phyloP scores from a whole-genome alignment of 2,888 invertebrate genomes.

The Phortica magna region DNA sequence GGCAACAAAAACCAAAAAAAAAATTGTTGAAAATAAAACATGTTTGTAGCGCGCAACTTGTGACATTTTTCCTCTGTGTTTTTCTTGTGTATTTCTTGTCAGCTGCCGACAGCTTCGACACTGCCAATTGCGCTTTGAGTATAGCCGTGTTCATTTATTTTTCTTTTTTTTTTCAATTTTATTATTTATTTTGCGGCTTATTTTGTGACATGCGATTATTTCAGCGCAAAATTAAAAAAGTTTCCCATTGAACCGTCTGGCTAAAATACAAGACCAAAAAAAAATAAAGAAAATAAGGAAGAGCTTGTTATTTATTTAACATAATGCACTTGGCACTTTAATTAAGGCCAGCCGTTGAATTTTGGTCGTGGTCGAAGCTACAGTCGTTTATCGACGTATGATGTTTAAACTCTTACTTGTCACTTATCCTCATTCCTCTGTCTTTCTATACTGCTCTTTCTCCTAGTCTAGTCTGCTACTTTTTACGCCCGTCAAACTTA shows the following conservation, averaged over 20 bases:
- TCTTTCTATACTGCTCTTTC: neutral
- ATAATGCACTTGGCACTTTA: neutral
- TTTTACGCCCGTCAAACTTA: conserved; percentile 20
- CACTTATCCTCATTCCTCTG: neutral
- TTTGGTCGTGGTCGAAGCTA: too few species aligned
- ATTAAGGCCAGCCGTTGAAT: neutral
- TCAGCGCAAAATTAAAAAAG: conserved; percentile 27
- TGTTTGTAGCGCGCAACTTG: conserved; percentile 3
- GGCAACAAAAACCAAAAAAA: conserved; percentile 13
- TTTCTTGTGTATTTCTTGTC: neutral
- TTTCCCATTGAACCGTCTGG: neutral
- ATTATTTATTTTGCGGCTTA: conserved; percentile 13
- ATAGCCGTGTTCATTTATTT: neutral
- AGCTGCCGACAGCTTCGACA: neutral
- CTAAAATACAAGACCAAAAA: neutral
- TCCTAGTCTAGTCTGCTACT: neutral
- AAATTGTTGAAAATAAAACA: neutral
- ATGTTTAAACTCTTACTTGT: too few species aligned
- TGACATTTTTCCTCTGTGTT: neutral
- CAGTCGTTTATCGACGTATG: too few species aligned
- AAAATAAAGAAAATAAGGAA: conserved; percentile 12
- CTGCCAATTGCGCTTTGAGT: neutral
- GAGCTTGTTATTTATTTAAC: neutral
- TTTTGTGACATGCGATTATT: conserved; percentile 21
- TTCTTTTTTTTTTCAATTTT: neutral